A percentile compares a stretch with the other conserved stretches of the same genome.
Conservation (phyloP, 1,140 invertebrate genomes). For the Pseudomyrmex pallidus region DNA sequence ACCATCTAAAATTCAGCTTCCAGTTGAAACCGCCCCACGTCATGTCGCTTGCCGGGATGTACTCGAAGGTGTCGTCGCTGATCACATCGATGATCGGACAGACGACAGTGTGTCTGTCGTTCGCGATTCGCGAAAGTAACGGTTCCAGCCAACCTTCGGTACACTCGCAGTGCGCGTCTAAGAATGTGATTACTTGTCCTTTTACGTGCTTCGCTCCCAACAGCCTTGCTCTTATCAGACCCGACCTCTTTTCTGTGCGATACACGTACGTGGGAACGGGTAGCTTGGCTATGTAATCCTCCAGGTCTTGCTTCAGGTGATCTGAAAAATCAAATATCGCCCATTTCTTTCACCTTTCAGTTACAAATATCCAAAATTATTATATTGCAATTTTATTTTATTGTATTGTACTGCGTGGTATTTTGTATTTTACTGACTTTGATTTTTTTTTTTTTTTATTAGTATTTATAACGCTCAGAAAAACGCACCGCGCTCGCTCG, state of each 20-base stretch:
- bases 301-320: conserved; percentile 94
- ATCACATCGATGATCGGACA: conserved; percentile 99
- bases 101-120: conserved; percentile 96
- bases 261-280: conserved; percentile 94
- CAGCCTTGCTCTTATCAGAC: conserved; percentile 96
- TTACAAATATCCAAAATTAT: background rate
- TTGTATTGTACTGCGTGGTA: too few relatives aligned
- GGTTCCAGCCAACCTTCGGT: conserved; percentile 98
- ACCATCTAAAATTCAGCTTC: conserved; percentile 99
- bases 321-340: conserved; percentile 86
- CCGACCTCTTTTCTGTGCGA: conserved; percentile 95
- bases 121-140: conserved; percentile 93
- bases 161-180: conserved; percentile 98
- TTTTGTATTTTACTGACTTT: too few relatives aligned
- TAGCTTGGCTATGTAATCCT: conserved; percentile 94
- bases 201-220: conserved; percentile 96
- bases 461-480: background rate
- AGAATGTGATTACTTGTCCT: conserved; percentile 97
- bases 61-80: conserved; percentile 98
- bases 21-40: conserved; percentile 99
- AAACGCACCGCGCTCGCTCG: conserved; percentile 93
- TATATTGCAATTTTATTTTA: too few relatives aligned
- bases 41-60: conserved; percentile 96
- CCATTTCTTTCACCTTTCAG: background rate
- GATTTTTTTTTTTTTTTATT: too few relatives aligned